These are phyloP conservation scores for Watsonalla binaria DNA, from an alignment of 2,888 invertebrate species.

Conservation along the genomic window DNA sequence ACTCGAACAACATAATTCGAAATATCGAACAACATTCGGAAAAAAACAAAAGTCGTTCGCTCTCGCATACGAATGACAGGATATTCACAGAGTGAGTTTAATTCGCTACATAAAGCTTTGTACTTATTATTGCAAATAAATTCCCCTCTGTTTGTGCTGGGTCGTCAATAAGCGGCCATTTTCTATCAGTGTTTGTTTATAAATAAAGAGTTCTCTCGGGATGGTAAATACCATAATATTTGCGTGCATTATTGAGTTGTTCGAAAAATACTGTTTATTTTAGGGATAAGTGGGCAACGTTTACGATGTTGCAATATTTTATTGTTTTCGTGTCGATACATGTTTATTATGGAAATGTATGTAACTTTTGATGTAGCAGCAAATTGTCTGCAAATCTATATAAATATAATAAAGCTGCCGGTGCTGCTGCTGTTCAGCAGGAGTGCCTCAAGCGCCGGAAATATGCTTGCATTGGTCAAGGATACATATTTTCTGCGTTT, in stretches of 20 bases:
- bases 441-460: no score
- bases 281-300: neutral
- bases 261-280: neutral
- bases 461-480: no score
- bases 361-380: no score
- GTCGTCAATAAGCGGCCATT: conserved; percentile 44
- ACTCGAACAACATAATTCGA: neutral
- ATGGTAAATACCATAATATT: conserved; percentile 22
- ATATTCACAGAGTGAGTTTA: conserved; percentile 19
- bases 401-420: no score
- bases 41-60: neutral
- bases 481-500: no score
- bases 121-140: conserved; percentile 41
- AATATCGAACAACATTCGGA: neutral
- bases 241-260: conserved; percentile 5
- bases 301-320: neutral
- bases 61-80: neutral
- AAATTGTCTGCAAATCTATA: no score
- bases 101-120: conserved; percentile 32
- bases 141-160: conserved; percentile 51
- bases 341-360: no score
- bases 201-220: conserved; percentile 33
- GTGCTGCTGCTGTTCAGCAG: no score
- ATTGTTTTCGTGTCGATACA: no score
- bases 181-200: conserved; percentile 39